Evolutionary conservation across 2,797 vertebrate species (phyloP).

Genomic region (Diglossa cyanea): DNA sequence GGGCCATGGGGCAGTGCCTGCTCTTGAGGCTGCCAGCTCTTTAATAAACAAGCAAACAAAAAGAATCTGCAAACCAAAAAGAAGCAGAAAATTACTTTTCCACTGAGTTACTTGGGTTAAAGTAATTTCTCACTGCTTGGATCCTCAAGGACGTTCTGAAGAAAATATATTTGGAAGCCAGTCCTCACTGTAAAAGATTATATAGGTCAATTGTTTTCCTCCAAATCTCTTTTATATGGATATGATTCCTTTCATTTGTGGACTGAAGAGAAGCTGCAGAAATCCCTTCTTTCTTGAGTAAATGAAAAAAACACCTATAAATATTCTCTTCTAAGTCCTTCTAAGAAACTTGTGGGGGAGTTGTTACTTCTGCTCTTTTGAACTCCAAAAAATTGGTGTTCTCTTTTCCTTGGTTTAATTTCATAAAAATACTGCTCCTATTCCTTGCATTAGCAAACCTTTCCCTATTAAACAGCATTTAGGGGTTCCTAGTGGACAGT

Average conservation of each 20-base stretch:
- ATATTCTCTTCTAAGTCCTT: background rate
- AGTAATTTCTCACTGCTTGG: background rate
- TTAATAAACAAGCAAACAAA: background rate
- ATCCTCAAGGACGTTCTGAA: background rate
- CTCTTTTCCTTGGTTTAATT: background rate
- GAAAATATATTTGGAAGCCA: background rate
- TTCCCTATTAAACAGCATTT: background rate
- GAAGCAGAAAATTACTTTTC: background rate
- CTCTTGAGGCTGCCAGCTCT: background rate
- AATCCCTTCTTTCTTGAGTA: background rate
- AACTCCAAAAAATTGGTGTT: background rate
- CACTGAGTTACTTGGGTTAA: background rate
- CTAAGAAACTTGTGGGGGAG: background rate
- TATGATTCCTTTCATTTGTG: background rate
- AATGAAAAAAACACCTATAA: background rate
- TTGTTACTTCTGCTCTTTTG: background rate
- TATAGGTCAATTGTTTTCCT: background rate
- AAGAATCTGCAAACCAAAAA: background rate
- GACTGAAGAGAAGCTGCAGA: background rate
- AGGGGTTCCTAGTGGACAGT: background rate
- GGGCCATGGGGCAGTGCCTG: background rate
- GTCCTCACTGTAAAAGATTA: background rate
- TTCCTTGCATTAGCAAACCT: background rate
- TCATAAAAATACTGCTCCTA: background rate
- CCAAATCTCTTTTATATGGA: background rate